Base-by-base conservation (phyloP, 2,797 vertebrate species). In the Geotrypetes seraphini region DNA sequence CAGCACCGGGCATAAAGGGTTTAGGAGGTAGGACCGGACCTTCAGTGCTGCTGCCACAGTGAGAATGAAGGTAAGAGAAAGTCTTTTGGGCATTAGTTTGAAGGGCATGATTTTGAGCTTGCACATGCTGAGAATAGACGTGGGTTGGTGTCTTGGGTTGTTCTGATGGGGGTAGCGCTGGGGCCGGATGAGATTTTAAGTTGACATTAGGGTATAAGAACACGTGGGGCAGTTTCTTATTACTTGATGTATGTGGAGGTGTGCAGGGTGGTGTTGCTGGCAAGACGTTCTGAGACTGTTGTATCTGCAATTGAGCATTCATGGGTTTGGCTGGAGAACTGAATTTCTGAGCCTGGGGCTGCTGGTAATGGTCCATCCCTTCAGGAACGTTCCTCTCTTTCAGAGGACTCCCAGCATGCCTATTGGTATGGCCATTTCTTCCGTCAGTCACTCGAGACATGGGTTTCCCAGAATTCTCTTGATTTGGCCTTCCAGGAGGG, bases 351-450 rank as follows among this genome's bases (percentile, higher is more conserved):
- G 22, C 36, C 2, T 1, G 1, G 0, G 61, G 49, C 19, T 53
- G 28, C n/a, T 68, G 22, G 3, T 65, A 56, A 33, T 82, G 79
- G 25, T 85, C 84, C 0, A 71, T 89, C 42, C 89, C 90, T 49
- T 96, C 92, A 0, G 90, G 88, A 28, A 91, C 64, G 62, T 91
- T 96, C 43, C 91, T 83, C 43, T 95, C 89, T 50, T 70, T 81
- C 8, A 74, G 63, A 0, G 73, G 68, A 31, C 79, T 76, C 38
- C 55, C 33, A 7, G 20, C 14, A 0, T 39, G 0, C 0, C 50
- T 16, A 0, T 28, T 50, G 36, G 36, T 7, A 5, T 14, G 50
- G 39, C 60, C 31, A 0, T 62, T 63, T 36, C 58, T 32, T 12
- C 40, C 65, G 28, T 67, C 67, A 8, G 16, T 16, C 16, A 31